These are phyloP conservation scores for Listronotus bonariensis DNA, from an alignment of 1,140 invertebrate genomes.

Conservation along the genomic window DNA sequence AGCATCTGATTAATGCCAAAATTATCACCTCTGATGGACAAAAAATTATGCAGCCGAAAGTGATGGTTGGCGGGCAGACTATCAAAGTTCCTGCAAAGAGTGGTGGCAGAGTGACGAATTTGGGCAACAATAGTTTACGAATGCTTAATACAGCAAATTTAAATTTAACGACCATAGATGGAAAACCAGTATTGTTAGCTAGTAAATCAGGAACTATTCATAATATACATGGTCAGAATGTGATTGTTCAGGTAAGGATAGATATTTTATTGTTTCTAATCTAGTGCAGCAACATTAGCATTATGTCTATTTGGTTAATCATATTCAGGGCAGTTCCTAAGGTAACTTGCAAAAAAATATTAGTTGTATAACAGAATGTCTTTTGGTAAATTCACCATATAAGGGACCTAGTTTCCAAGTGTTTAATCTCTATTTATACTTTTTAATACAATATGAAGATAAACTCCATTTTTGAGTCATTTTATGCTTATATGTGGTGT, in stretches of 20 bases:
- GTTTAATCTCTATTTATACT: too few relatives aligned
- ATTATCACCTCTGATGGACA: conserved; percentile 49
- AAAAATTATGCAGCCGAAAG: conserved; percentile 50
- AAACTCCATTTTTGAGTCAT: too few relatives aligned
- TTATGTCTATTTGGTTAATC: too few relatives aligned
- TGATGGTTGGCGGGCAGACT: conserved; percentile 47
- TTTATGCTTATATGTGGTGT: too few relatives aligned
- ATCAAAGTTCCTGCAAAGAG: conserved; percentile 18
- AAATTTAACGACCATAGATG: conserved; percentile 63
- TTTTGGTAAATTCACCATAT: too few relatives aligned
- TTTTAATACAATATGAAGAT: too few relatives aligned
- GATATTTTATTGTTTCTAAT: background rate
- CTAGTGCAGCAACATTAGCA: too few relatives aligned
- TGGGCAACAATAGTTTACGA: conserved; percentile 51
- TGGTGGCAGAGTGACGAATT: background rate
- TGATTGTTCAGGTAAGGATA: conserved; percentile 46
- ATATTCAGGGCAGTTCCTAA: too few relatives aligned
- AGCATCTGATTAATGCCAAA: conserved; percentile 56
- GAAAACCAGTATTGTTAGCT: conserved; percentile 68
- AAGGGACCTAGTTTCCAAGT: too few relatives aligned
- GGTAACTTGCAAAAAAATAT: too few relatives aligned
- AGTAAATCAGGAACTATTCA: conserved; percentile 59
- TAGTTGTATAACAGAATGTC: too few relatives aligned
- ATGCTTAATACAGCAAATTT: conserved; percentile 62
- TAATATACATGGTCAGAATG: conserved; percentile 54